phyloP scores from a whole-genome alignment of 2,113 vertebrate genomes.

The Stercorarius parasiticus region DNA sequence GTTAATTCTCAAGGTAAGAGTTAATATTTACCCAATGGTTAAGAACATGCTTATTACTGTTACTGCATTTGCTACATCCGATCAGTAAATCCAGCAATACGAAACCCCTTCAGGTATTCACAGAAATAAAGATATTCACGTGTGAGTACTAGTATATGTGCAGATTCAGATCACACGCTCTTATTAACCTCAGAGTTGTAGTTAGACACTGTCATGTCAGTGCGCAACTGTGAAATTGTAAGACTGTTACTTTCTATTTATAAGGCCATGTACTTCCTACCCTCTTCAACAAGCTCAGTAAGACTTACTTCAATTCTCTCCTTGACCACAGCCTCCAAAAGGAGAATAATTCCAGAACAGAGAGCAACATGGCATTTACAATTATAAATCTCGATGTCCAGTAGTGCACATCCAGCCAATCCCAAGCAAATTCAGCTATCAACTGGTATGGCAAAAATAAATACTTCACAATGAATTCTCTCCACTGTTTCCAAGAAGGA shows the following conservation, averaged over 20 bases:
- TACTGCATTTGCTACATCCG: not conserved
- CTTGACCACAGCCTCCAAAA: constrained; percentile 89
- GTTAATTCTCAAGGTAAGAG: not conserved
- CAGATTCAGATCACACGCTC: not conserved
- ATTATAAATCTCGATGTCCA: constrained; percentile 95
- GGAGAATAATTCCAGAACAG: constrained; percentile 84
- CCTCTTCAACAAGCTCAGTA: not conserved
- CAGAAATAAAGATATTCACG: not conserved
- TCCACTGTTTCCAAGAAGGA: constrained; percentile 89
- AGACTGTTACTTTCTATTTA: not conserved
- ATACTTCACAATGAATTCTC: constrained; percentile 89
- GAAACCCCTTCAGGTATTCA: not conserved
- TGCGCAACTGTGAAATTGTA: not conserved
- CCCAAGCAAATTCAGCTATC: constrained; percentile 94
- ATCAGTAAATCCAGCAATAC: not conserved
- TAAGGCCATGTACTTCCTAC: not conserved
- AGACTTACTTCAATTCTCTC: constrained; percentile 83
- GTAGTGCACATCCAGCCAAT: constrained; percentile 92
- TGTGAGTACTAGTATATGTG: not conserved
- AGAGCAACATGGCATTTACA: constrained; percentile 88
- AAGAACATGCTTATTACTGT: not conserved
- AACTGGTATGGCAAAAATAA: constrained; percentile 90
- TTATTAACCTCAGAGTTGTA: not conserved
- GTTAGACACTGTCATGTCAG: not conserved
- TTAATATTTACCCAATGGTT: not conserved